These are phyloP conservation scores for Galerucella nymphaeae DNA, from an alignment of 2,888 invertebrate genomes.

Conservation along the genomic window DNA sequence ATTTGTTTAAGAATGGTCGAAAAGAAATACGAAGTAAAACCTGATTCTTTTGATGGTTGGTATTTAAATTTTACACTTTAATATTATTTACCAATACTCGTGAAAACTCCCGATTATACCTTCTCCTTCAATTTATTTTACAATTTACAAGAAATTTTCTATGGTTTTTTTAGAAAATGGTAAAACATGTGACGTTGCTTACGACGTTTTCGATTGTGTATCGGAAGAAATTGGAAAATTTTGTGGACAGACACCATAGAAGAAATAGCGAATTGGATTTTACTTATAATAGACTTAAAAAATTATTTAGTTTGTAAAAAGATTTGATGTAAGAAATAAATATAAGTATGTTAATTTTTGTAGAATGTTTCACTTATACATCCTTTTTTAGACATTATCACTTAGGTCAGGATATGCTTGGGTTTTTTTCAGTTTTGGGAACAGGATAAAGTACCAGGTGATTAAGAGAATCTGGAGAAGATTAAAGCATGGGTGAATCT, in stretches of 20 bases:
- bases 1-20: slow-evolving; percentile 74
- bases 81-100: too few species aligned
- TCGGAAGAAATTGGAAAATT: slow-evolving; percentile 82
- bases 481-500: too few species aligned
- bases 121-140: background rate
- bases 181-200: slow-evolving; percentile 79
- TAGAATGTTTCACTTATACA: background rate
- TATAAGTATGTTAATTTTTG: background rate
- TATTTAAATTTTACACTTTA: background rate
- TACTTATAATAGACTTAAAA: slow-evolving; percentile 1
- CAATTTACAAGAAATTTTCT: background rate
- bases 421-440: too few species aligned
- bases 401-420: too few species aligned
- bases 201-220: slow-evolving; percentile 83
- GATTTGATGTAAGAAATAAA: background rate
- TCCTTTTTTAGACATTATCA: too few species aligned
- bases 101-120: too few species aligned
- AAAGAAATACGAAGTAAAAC: slow-evolving; percentile 55
- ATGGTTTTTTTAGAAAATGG: slow-evolving; percentile 75
- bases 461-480: too few species aligned
- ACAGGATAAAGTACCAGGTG: too few species aligned
- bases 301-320: background rate
- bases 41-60: slow-evolving; percentile 57
- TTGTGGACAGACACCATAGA: slow-evolving; percentile 68
- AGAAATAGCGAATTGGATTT: background rate